A percentile compares a stretch with the other conserved stretches of the same genome.
Evolutionary conservation across 1,140 invertebrate genomes (phyloP).

Genomic region (Caenorhabditis inopinata): DNA sequence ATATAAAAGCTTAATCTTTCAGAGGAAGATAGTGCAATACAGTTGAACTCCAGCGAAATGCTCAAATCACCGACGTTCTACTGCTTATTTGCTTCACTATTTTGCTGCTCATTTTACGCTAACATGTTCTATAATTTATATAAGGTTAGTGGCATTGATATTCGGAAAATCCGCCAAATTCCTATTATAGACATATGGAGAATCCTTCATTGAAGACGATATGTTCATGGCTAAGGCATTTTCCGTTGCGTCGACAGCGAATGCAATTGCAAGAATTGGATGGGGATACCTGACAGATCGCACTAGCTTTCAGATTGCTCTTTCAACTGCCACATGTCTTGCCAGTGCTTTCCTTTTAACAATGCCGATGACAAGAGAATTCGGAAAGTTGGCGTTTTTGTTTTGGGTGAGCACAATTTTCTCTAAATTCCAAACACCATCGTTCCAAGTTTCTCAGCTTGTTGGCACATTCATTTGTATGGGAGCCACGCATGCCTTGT

Average conservation of each 20-base stretch:
- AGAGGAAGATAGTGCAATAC: constrained; percentile 7
- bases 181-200: constrained; percentile 46
- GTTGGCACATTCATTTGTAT: constrained; percentile 60
- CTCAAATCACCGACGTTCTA: constrained; percentile 60
- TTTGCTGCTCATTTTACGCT: constrained; percentile 66
- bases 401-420: constrained; percentile 56
- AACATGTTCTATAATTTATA: constrained; percentile 65
- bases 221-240: constrained; percentile 63
- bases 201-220: constrained; percentile 58
- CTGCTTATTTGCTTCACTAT: constrained; percentile 60
- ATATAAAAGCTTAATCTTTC: background rate
- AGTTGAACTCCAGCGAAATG: constrained; percentile 53
- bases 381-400: constrained; percentile 57
- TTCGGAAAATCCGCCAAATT: background rate
- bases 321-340: constrained; percentile 58
- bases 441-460: constrained; percentile 40
- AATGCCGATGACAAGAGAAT: constrained; percentile 60
- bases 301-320: constrained; percentile 63
- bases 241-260: constrained; percentile 59
- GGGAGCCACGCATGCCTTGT: constrained; percentile 63
- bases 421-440: background rate
- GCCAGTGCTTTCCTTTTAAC: constrained; percentile 61
- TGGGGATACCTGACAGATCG: constrained; percentile 63
- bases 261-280: constrained; percentile 59
- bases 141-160: constrained; percentile 48